These are phyloP conservation scores for Lasioglossum villosulum DNA, from an alignment of 2,888 invertebrate genomes.

Conservation along the genomic window DNA sequence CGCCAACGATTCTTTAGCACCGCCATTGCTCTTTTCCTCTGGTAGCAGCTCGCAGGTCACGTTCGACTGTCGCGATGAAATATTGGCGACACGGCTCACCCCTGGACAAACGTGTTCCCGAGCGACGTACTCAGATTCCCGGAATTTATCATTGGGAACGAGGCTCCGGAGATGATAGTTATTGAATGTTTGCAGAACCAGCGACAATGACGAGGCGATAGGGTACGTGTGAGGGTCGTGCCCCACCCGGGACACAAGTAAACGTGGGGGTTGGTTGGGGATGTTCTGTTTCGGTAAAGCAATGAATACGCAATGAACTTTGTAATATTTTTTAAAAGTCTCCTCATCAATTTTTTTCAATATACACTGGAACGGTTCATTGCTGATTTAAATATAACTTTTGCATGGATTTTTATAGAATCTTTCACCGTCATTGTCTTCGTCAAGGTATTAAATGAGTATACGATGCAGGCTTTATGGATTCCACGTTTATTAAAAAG, in stretches of 20 bases:
- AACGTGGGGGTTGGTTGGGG: neutral
- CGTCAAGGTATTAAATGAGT: neutral
- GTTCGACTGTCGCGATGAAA: conserved; percentile 22
- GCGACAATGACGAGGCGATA: neutral
- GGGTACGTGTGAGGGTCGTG: neutral
- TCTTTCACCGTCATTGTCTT: neutral
- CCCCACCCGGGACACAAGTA: neutral
- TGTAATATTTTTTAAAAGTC: neutral
- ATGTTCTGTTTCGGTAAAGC: neutral
- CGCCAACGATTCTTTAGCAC: neutral
- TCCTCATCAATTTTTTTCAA: neutral
- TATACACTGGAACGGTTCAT: neutral
- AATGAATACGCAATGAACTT: neutral
- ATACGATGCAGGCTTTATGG: neutral
- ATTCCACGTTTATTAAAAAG: neutral
- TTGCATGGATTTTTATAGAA: neutral
- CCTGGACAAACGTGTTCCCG: conserved; percentile 3
- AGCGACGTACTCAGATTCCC: neutral
- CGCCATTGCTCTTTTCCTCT: neutral
- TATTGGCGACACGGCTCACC: conserved; percentile 9
- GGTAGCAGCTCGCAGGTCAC: conserved; percentile 11
- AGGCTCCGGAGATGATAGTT: neutral
- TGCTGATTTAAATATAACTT: neutral
- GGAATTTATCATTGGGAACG: conserved; percentile 7
- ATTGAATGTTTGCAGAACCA: neutral